Evolutionary conservation across 2,797 vertebrate species (phyloP), one percentile per base, ranked within the genome.

Genomic region (Heterohyrax brucei): DNA sequence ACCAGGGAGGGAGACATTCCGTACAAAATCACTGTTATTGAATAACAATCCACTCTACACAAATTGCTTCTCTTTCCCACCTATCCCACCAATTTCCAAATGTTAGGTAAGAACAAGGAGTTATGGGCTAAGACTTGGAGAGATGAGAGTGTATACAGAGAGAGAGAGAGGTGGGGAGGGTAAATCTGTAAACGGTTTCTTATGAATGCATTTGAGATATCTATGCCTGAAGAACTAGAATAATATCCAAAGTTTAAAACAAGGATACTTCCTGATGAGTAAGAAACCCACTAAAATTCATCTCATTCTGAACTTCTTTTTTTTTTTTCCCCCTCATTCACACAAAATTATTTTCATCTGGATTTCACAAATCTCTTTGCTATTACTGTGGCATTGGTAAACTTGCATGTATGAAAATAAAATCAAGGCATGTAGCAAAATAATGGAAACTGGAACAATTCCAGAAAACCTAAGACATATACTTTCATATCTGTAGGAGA

Each of bases 171-270:
- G 39, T 39, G 3, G 39, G 39, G 39, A 39, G 39, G 39, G 39
- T 30, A 5, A 59, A 76, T 73, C 24, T 68, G 0, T 72, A 82
- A 86, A 62, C 75, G n/a, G 0, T 56, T 85, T 87, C 76, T 18
- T 84, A 16, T 70, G 21, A 50, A 73, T 73, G 68, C 73, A 50
- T 95, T 91, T 96, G 0, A 33, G 91, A 5, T 10, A 89, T 96
- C 94, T 80, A 0, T 87, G 18, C n/a, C 14, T 95, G 82, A 1
- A 92, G 62, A 97, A 93, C 19, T 85, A 78, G 56, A 83, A 75
- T 89, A 53, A 77, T 44, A 86, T 19, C 50, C 16, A 78, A 96
- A 68, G 33, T 73, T 84, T 77, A 93, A 73, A 16, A 68, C 66
- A 68, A 24, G 30, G 72, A 78, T 12, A 79, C 10, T 12, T 62